These are phyloP conservation scores for Ischnus inquisitorius DNA, from an alignment of 2,888 invertebrate species.

Conservation along the genomic window DNA sequence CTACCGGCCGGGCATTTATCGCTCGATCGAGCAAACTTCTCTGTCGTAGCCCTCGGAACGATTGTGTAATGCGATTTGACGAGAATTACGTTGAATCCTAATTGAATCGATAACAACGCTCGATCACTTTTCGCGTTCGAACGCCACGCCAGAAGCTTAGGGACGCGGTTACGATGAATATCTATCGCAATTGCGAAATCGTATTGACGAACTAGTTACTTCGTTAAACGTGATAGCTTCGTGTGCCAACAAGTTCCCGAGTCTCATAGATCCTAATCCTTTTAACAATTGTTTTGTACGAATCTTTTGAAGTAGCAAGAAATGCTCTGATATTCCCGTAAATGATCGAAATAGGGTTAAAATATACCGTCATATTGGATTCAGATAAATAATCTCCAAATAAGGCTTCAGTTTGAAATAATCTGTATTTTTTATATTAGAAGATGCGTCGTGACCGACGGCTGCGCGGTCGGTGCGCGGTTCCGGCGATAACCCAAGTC, in stretches of 20 bases:
- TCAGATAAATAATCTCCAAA: too few relatives aligned
- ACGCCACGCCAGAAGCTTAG: neutral
- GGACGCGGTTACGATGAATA: conserved; percentile 1
- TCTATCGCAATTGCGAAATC: conserved; percentile 10
- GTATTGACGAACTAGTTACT: neutral
- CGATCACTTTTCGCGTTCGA: neutral
- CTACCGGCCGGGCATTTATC: conserved; percentile 35
- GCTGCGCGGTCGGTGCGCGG: too few relatives aligned
- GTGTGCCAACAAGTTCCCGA: neutral
- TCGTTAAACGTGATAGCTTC: neutral
- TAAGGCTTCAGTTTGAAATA: too few relatives aligned
- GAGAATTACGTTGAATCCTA: conserved; percentile 26
- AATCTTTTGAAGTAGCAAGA: too few relatives aligned
- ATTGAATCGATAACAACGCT: conserved; percentile 29
- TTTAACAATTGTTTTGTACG: too few relatives aligned
- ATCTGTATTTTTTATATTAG: too few relatives aligned
- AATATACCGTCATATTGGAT: too few relatives aligned
- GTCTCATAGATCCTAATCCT: too few relatives aligned
- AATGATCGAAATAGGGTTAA: too few relatives aligned
- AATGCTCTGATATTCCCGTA: too few relatives aligned
- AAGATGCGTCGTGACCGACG: too few relatives aligned
- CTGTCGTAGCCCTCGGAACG: conserved; percentile 8
- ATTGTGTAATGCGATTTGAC: conserved; percentile 23
- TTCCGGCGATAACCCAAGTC: too few relatives aligned
- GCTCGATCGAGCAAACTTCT: conserved; percentile 38